Base-by-base conservation (phyloP, 2,113 vertebrate species). In the Anguilla rostrata region DNA sequence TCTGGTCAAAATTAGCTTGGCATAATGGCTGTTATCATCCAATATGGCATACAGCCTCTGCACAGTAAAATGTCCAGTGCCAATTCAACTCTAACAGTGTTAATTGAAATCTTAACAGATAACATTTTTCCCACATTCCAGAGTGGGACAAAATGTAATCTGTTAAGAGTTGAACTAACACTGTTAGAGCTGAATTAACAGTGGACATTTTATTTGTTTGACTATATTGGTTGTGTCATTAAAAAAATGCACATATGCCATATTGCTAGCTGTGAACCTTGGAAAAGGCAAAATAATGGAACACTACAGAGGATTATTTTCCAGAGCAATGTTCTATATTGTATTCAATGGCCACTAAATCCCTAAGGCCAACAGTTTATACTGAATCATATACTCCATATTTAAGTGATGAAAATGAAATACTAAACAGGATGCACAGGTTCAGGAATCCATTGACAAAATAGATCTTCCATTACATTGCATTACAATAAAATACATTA, bases 21-120 rank as follows among this genome's bases (percentile, higher is more conserved):
- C 81, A 90, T 88, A 83, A 91, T 91, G 91, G 87, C 85, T 39
- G 60, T 89, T 86, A 89, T 89, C 91, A 86, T 87, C 90, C 84
- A 39, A 39, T 56, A 46, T 79, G 43, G 29, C 43, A 85, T 16
- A 22, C 39, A 43, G 79, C 79, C 43, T 41, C 41, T 22, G 79
- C 34, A 34, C 34, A 34, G 34, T 34, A 34, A 34, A 34, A 34
- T 34, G 34, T 34, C 34, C 34, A 34, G 34, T 34, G 34, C 34
- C 34, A 34, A 34, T 34, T 34, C 34, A 34, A 34, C 34, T 34
- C 34, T 34, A 34, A 34, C 34, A 34, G 34, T 34, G 34, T 34
- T 34, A 0, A 34, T 34, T 34, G 34, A 34, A 34, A 34, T 34
- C 34, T 34, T 34, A 34, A 34, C 34, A 34, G 34, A 34, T 34